Evolutionary conservation across 2,888 invertebrate species (phyloP).

Genomic region (Bombylius discolor): DNA sequence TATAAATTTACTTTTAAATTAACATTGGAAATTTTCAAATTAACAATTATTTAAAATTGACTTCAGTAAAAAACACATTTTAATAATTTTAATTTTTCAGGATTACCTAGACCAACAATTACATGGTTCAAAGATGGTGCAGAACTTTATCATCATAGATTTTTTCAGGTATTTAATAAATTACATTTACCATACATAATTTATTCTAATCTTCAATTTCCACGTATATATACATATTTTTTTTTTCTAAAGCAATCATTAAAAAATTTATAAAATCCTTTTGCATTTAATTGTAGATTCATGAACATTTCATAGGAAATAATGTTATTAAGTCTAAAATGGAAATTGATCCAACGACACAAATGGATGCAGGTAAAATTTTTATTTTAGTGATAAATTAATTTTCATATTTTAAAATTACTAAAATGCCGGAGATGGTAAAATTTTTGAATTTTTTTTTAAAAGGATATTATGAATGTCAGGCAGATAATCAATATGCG

Average conservation of each 20-base stretch:
- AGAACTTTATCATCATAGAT: conserved; percentile 82
- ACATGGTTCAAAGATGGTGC: conserved; percentile 94
- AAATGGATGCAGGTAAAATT: conserved; percentile 75
- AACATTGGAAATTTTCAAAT: no score
- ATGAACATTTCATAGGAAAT: conserved; percentile 70
- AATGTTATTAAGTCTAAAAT: conserved; percentile 81
- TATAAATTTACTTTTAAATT: no score
- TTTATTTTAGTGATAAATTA: not conserved
- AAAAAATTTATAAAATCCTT: not conserved
- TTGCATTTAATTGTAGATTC: conserved; percentile 46
- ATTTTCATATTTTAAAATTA: not conserved
- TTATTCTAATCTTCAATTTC: not conserved
- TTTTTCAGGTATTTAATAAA: conserved; percentile 54
- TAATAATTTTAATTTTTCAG: conserved; percentile 22
- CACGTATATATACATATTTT: no score
- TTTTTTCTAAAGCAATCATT: no score
- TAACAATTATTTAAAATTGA: not conserved
- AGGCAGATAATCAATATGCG: conserved; percentile 85
- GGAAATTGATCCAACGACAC: conserved; percentile 88
- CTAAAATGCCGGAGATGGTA: no score
- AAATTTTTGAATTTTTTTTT: conserved; percentile 1
- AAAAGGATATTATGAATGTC: conserved; percentile 67
- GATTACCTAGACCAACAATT: conserved; percentile 69
- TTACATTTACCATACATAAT: not conserved
- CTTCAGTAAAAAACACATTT: not conserved